Base-by-base conservation (phyloP, 2,888 invertebrate species). In the Chaetogeoica ovagalla region DNA sequence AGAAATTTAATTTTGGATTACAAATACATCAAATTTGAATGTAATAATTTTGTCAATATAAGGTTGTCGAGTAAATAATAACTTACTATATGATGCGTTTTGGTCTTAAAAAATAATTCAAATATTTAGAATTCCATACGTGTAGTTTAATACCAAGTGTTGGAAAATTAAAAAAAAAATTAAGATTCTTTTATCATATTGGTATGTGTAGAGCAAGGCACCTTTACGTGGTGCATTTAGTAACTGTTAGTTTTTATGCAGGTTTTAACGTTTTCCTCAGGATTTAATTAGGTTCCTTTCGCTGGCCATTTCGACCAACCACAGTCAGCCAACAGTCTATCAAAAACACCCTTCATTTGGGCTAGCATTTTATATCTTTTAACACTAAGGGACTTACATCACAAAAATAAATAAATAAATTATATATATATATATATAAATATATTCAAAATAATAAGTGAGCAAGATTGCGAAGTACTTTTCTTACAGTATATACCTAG, bases 271-370 rank as follows among this genome's bases (percentile, higher is more conserved):
- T 21, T 9, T 3, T 21, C 9, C n/a, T 5, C 2, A 15, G 8
- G 11, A 68, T n/a, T 15, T 5, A 65, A 65, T n/a, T 39, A 65
- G 39, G 19, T 7, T 39, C 19, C 39, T 2, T 6, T 48, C 48
- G n/a, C 21, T 68, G 23, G 48, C 43, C 39, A 65, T 17, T 65
- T 39, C 60, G 21, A 43, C 68, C 48, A 68, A 43, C 48, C 48
- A 68, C 48, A 68, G 48, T 48, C 68, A 68, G 48, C 68, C n/a
- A 62, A n/a, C n/a, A n/a, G n/a, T n/a, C n/a, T n/a, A n/a, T n/a
- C n/a, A n/a, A n/a, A 71, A 79, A 71, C 57, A 63, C 55, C 79
- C 62, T 65, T 79, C 73, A 30, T 66, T 59, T 66, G 55, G 68
- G 73, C 59, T 43, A 43, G 21, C 21, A 23, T 57, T 52, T 59